Evolutionary conservation across 2,113 vertebrate genomes (phyloP), one percentile per base, ranked within the genome.

Genomic region (Acrocephalus kingi): DNA sequence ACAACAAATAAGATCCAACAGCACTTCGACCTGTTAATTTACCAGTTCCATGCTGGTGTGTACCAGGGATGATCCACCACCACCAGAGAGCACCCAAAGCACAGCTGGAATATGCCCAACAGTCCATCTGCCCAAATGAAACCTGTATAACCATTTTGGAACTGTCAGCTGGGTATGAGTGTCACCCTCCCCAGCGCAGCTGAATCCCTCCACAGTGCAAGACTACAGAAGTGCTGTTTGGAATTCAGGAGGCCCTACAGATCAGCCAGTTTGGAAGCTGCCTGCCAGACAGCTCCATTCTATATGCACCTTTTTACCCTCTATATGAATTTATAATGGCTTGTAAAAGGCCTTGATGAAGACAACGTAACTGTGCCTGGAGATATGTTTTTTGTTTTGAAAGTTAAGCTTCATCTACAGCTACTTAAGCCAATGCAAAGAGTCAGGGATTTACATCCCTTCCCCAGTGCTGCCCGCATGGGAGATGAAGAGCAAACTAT

Each of bases 241-340:
- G 61, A 56, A 77, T 69, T 45, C 1, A 0, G 37, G 28, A 90
- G 18, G 48, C 48, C 8, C 33, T 6, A 22, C 0, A 0, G 51
- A 49, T 55, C 77, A 61, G 30, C 8, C 13, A 25, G 48, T 51
- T 39, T 71, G 56, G 73, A 93, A 64, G 64, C 64, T 82, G 64
- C 52, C 69, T 93, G 69, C 33, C 62, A 84, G 81, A 66, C 1
- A 4, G 39, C 20, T 91, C 64, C 31, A 41, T 28, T 49, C 7
- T 5, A 19, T 4, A 23, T 4, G 5, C 41, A 66, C 24, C 45
- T 75, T 76, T 30, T 39, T 37, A 81, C 28, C 13, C 25, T 78
- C 45, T 41, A 1, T 2, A 4, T 58, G 25, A 84, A 39, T 73
- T 55, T 46, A 35, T 31, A 55, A 58, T 6, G 27, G 41, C 74